Evolutionary conservation across 1,140 invertebrate species (phyloP).

Genomic region (Heliconius congener): DNA sequence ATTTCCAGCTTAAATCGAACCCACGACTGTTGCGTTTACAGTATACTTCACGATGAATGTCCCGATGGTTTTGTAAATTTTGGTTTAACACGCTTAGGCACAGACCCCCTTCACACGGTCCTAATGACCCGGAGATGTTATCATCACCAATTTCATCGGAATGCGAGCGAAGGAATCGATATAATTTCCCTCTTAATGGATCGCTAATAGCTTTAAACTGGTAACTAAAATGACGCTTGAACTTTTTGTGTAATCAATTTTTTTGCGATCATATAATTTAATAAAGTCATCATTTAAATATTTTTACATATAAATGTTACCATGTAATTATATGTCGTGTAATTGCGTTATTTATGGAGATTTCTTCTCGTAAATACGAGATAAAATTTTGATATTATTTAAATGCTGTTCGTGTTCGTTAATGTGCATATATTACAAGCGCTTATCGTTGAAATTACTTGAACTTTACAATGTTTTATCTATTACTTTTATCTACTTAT

Average conservation of each 20-base stretch:
- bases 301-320: background rate
- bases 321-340: constrained; percentile 1
- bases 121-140: constrained; percentile 67
- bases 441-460: background rate
- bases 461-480: background rate
- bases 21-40: too few relatives aligned
- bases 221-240: constrained; percentile 53
- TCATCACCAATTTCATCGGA: constrained; percentile 77
- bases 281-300: constrained; percentile 7
- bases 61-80: background rate
- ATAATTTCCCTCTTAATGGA: constrained; percentile 69
- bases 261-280: background rate
- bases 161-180: constrained; percentile 65
- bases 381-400: constrained; percentile 6
- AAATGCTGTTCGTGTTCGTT: background rate
- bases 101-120: constrained; percentile 36
- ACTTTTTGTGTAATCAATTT: constrained; percentile 27
- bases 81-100: background rate
- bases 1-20: too few relatives aligned
- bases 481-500: background rate
- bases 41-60: background rate
- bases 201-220: constrained; percentile 65
- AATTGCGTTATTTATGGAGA: constrained; percentile 6
- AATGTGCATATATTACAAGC: background rate
- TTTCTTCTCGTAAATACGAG: background rate